Percentiles rank a stretch among this genome's conserved stretches.
Conservation (phyloP, 2,797 vertebrate genomes). For the Intellagama lesueurii region DNA sequence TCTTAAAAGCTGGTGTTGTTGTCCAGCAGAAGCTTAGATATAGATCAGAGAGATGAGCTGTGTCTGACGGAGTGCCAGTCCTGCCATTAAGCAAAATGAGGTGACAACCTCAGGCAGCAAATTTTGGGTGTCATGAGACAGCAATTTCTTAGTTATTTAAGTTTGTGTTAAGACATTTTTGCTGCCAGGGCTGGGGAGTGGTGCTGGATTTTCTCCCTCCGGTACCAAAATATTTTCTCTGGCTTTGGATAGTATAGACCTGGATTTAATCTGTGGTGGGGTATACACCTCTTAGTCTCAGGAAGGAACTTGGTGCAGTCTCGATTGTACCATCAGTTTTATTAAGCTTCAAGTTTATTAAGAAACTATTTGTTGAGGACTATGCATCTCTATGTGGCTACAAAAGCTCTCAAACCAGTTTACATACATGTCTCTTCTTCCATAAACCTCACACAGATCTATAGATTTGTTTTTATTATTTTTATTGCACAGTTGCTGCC, state of each 20-base stretch:
- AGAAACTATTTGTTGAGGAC: too few relatives aligned
- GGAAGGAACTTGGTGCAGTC: too few relatives aligned
- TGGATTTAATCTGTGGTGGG: neutral
- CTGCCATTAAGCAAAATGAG: neutral
- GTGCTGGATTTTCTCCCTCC: neutral
- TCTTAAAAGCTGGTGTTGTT: neutral
- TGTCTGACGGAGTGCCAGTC: neutral
- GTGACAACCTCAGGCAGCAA: neutral
- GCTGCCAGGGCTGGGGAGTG: neutral
- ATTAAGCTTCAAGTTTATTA: too few relatives aligned
- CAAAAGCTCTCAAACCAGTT: neutral
- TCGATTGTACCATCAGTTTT: too few relatives aligned
- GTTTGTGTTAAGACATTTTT: neutral
- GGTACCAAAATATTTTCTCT: neutral
- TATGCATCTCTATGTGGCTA: too few relatives aligned
- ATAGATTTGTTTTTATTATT: neutral
- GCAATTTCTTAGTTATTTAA: neutral
- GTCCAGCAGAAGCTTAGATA: neutral
- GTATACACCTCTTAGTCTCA: too few relatives aligned
- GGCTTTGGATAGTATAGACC: too few relatives aligned
- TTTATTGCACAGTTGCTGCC: neutral
- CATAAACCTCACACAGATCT: neutral
- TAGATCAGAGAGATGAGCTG: neutral
- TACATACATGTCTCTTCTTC: neutral
- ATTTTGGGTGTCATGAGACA: neutral